Percentiles rank a stretch among this genome's conserved stretches.
These are phyloP conservation scores for Metacarcinus magister DNA, from an alignment of 2,888 invertebrate species.

Conservation along the genomic window DNA sequence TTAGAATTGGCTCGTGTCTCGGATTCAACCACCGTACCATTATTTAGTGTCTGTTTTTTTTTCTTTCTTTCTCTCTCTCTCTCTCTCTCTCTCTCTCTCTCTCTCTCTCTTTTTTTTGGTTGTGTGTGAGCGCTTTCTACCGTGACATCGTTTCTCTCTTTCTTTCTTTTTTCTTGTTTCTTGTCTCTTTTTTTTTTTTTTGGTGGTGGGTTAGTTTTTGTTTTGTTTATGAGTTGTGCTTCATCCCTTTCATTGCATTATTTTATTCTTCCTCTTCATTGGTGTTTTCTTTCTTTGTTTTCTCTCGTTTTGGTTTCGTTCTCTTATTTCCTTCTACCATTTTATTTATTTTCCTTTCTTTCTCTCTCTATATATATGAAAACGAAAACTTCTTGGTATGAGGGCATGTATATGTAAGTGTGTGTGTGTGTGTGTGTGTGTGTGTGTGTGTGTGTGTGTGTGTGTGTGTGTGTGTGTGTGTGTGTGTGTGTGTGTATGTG, in stretches of 20 bases:
- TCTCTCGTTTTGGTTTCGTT: too few relatives aligned
- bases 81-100: background rate
- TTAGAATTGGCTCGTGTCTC: background rate
- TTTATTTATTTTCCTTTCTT: background rate
- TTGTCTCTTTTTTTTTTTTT: background rate
- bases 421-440: constrained; percentile 46
- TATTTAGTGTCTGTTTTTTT: background rate
- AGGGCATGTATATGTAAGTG: background rate
- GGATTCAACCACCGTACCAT: background rate
- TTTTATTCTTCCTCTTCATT: background rate
- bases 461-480: constrained; percentile 48
- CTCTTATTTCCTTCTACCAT: too few relatives aligned
- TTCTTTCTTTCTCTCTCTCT: background rate
- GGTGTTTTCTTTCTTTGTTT: too few relatives aligned
- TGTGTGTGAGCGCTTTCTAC: background rate
- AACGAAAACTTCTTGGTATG: too few relatives aligned
- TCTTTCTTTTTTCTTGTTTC: background rate
- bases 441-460: constrained; percentile 48
- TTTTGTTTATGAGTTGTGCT: too few relatives aligned
- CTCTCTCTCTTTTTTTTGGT: background rate
- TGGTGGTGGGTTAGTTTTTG: background rate
- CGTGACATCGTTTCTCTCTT: background rate
- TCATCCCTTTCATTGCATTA: background rate
- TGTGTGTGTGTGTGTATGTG: background rate
- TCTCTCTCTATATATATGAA: background rate